Base-by-base conservation (phyloP, 2,888 invertebrate genomes). In the Mythimna loreyi region DNA sequence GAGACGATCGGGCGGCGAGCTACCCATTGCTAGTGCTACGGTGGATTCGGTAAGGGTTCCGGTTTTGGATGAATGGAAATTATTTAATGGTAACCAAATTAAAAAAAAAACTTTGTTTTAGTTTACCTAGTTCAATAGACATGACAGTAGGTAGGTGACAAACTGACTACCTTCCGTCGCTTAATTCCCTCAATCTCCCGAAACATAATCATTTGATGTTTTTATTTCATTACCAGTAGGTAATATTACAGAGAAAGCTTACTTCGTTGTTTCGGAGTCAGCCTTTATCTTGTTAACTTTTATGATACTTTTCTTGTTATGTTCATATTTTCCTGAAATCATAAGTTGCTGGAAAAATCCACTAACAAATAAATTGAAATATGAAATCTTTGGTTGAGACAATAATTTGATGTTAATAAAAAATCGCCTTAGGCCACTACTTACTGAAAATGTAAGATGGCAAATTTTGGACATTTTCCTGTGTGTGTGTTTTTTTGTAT, bases 161-260 rank as follows among this genome's bases (percentile, higher is more conserved):
- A n/a, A n/a, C n/a, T n/a, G 57, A 67, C 30, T 21, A 25, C 19
- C n/a, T 56, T 11, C 13, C 11, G 45, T 60, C 28, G 23, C 40
- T n/a, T 28, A 71, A 64, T 28, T 49, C 67, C 53, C 28, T 53
- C 47, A 73, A 67, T 74, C 28, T 9, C 45, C 43, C 19, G 7
- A 3, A 74, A 55, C 25, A 49, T 67, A 67, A 73, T 74, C 52
- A 58, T 67, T 67, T 67, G 43, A 58, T 74, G 61, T 74, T 73
- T 73, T 73, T 67, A 74, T 73, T 67, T 43, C 40, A 67, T 74
- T 73, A 74, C 40, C 4, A n/a, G n/a, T n/a, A n/a, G n/a, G n/a
- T 40, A 40, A 6, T 57, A 52, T 43, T 47, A 67, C 43, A 52
- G 40, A 58, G 52, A 57, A 45, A 73, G 61, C 47, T 21, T 61